Evolutionary conservation across 2,888 invertebrate genomes (phyloP), one percentile per base, ranked within the genome.

Genomic region (Galerucella pusilla): DNA sequence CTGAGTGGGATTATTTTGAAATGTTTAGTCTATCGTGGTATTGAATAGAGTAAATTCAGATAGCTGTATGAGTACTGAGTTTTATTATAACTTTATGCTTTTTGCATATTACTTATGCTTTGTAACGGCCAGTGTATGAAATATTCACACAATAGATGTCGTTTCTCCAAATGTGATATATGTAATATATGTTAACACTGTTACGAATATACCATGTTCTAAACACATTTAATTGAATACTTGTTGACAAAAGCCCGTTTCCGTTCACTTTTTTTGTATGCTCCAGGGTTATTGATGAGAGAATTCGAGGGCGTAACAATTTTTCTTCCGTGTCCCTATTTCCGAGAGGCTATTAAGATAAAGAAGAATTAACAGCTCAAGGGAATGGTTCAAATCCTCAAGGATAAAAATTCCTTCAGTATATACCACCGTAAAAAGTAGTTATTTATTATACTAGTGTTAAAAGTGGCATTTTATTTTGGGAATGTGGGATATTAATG

Each of bases 311-410:
- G 20, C 16, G n/a, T 16, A 20, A 57, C 57, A 57, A 57, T 57
- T 57, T 57, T 57, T 57, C 57, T 57, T 57, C 35, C 20, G 57
- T 16, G 9, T 16, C 10, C 57, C 57, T 20, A 57, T 57, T 57
- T 57, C 20, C 57, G 57, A 16, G 10, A 16, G 20, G 57, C 57
- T 57, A 57, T 57, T 57, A 20, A 57, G 57, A 57, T 57, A 57
- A 57, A 57, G 57, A 16, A 57, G 57, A 57, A 57, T 57, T 57
- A 57, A 57, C 57, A 57, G 57, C 57, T 57, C 10, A 57, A 57
- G 57, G 57, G 57, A 57, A 57, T 57, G 16, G 10, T 16, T 16
- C 10, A 57, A 57, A 57, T 57, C 57, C 57, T 20, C 10, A 20
- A 20, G 57, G 57, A 57, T 20, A 20, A 16, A 57, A 57, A 57